Base-by-base conservation (phyloP, 2,888 invertebrate species). In the Synergus japonicus region DNA sequence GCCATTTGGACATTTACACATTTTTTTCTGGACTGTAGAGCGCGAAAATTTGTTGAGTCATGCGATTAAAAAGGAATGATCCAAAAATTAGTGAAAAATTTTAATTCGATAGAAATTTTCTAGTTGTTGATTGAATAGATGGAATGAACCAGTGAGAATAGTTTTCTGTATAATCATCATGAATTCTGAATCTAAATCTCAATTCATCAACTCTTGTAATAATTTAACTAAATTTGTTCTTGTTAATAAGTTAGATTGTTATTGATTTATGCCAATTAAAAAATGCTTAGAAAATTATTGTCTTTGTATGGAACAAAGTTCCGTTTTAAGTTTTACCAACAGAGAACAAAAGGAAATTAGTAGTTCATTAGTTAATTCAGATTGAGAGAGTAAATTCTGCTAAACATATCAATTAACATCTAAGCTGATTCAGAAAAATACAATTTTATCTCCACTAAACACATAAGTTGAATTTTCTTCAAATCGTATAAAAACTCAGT, bases 371-470 rank as follows among this genome's bases (percentile, higher is more conserved):
- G 4, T 13, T 46, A 46, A 12, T 13, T 46, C 46, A 37, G 37
- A 37, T 37, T 37, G 37, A 37, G 37, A 37, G 37, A 37, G 37
- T 29, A 37, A 37, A 37, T 60, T 22, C 1, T 29, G 10, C 22
- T 29, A 60, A 60, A 60, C 60, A 60, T 60, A 60, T 60, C 60
- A 60, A 60, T 60, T 60, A 22, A 12, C 4, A 60, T 60, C 10
- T 60, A 60, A 60, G 22, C 60, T 60, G 22, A 60, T 60, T 22
- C 22, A 60, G 2, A 60, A 29, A 22, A 18, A 54, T 54, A 49
- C 63, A 41, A 44, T 78, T 10, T 64, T 83, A 44, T 46, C 76
- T 76, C 77, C 80, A 79, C 15, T 43, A 69, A 69, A 73, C 43
- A 54, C 43, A 37, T 37, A 12, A 54, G 60, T 64, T 46, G 46